These are phyloP conservation scores for Lissocephala sabroskyi DNA, from an alignment of 2,888 invertebrate species.

Conservation along the genomic window DNA sequence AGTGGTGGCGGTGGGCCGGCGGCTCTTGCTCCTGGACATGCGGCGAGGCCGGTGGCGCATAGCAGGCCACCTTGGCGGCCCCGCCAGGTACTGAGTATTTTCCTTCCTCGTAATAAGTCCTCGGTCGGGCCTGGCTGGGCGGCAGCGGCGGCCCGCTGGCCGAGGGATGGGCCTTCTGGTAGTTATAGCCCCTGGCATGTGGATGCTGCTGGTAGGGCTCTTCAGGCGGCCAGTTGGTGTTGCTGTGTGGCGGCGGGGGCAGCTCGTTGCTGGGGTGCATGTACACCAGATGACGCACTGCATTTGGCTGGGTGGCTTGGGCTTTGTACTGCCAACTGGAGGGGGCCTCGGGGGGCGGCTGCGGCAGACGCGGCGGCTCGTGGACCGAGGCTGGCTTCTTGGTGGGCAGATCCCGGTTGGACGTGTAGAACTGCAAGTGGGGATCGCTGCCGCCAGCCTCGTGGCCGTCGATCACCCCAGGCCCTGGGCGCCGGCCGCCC, in stretches of 20 bases:
- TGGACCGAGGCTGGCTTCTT: conserved; percentile 26
- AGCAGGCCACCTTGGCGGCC: conserved; percentile 21
- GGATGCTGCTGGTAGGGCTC: conserved; percentile 26
- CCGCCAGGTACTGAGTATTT: conserved; percentile 35
- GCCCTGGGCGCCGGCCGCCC: conserved; percentile 18
- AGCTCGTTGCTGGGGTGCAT: conserved; percentile 11
- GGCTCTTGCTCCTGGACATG: conserved; percentile 3
- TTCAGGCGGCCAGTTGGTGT: conserved; percentile 37
- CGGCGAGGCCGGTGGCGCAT: conserved; percentile 14
- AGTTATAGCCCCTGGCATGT: too few relatives aligned
- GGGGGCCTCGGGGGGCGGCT: conserved; percentile 18
- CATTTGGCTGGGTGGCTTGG: conserved; percentile 32
- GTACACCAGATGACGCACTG: conserved; percentile 14
- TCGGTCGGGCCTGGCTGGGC: conserved; percentile 4
- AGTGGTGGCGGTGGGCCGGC: conserved; percentile 12
- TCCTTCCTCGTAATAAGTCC: conserved; percentile 36
- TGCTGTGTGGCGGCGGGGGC: conserved; percentile 5
- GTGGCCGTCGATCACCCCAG: conserved; percentile 13
- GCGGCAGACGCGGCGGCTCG: conserved; percentile 7
- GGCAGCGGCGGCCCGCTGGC: too few relatives aligned
- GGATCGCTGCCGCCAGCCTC: conserved; percentile 24
- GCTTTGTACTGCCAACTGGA: conserved; percentile 39
- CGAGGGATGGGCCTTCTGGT: too few relatives aligned
- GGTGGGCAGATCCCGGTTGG: conserved; percentile 39
- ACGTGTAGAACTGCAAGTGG: conserved; percentile 43